A percentile compares a stretch with the other conserved stretches of the same genome.
phyloP scores from a whole-genome alignment of 2,113 vertebrate species.

The Fulmarus glacialis region DNA sequence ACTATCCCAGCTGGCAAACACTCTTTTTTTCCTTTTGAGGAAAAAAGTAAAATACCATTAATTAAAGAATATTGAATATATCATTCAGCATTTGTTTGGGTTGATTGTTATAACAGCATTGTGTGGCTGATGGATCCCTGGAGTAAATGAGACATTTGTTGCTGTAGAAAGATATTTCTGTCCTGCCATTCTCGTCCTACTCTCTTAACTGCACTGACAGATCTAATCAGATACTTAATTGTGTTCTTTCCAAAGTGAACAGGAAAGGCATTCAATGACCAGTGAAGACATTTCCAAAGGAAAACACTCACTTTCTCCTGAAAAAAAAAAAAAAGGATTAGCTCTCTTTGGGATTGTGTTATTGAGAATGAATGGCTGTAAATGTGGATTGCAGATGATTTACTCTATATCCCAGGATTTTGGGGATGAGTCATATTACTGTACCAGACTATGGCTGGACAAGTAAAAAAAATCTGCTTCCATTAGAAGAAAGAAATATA shows the following conservation, averaged over 20 bases:
- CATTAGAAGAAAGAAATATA: background rate
- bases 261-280: background rate
- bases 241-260: background rate
- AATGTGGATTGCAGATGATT: constrained; percentile 21
- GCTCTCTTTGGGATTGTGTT: background rate
- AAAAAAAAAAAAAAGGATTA: background rate
- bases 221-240: constrained; percentile 25
- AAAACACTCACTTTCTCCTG: background rate
- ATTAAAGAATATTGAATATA: constrained; percentile 15
- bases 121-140: background rate
- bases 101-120: background rate
- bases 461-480: background rate
- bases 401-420: background rate
- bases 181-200: background rate
- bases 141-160: background rate
- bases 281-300: constrained; percentile 5
- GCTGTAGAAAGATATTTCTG: background rate
- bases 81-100: background rate
- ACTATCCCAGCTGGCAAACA: background rate
- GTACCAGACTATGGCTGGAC: background rate
- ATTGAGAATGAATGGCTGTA: constrained; percentile 1
- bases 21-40: background rate
- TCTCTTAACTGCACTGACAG: background rate
- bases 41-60: background rate
- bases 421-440: background rate